Conservation (phyloP, 2,888 invertebrate species). For the Meganola albula region DNA sequence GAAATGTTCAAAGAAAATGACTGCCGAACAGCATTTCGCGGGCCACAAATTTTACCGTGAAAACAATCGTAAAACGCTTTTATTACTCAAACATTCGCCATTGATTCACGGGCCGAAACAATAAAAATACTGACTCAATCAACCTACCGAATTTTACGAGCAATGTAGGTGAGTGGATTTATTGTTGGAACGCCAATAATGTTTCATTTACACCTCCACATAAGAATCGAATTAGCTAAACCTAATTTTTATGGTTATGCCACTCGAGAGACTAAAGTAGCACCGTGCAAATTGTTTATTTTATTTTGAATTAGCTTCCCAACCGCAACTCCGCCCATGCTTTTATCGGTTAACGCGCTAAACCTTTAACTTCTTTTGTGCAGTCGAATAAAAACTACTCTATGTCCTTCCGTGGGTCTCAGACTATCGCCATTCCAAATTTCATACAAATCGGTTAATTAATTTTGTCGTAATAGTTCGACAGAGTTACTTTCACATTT, state of each 20-base stretch:
- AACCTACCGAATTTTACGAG: constrained; percentile 69
- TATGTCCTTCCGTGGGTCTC: no score
- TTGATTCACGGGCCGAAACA: constrained; percentile 73
- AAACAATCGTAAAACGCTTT: constrained; percentile 75
- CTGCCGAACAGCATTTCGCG: constrained; percentile 65
- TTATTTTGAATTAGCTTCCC: not conserved
- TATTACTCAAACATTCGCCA: constrained; percentile 75
- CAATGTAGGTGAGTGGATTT: constrained; percentile 68
- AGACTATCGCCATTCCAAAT: no score
- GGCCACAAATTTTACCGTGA: constrained; percentile 73
- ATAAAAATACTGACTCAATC: constrained; percentile 78
- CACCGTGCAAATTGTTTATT: no score
- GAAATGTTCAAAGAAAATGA: constrained; percentile 60
- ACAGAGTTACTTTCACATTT: no score
- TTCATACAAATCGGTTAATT: no score
- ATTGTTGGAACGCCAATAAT: constrained; percentile 60
- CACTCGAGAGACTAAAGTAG: not conserved
- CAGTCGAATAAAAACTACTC: no score
- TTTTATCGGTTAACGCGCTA: no score
- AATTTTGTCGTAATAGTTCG: no score
- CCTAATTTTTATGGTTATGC: not conserved
- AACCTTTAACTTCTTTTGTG: no score
- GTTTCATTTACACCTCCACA: constrained; percentile 61
- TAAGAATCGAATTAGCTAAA: constrained; percentile 34
- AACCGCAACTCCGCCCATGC: not conserved